Conservation (phyloP, 2,797 vertebrate species). For the Natrix natrix region DNA sequence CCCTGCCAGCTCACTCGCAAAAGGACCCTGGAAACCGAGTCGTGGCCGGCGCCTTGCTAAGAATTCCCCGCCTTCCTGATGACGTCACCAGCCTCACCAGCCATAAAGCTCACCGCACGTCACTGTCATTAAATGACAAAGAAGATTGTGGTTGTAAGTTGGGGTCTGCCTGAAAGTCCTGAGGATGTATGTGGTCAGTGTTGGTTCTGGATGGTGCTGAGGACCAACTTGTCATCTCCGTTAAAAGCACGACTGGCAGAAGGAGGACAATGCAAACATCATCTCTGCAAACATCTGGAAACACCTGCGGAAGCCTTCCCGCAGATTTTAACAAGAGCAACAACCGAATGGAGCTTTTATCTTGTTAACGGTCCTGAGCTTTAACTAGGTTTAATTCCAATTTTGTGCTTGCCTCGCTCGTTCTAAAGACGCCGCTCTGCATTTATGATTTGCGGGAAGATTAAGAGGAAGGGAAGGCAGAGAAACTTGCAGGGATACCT, state of each 20-base stretch:
- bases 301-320: background rate
- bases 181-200: no score
- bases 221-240: background rate
- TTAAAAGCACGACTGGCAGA: background rate
- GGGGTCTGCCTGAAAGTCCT: no score
- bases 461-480: background rate
- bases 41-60: no score
- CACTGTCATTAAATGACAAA: no score
- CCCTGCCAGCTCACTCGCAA: no score
- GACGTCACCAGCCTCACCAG: no score
- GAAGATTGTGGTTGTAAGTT: no score
- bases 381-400: background rate
- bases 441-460: background rate
- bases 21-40: no score
- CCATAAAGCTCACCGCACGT: no score
- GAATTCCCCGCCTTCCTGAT: no score
- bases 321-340: background rate
- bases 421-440: background rate
- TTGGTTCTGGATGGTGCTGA: background rate
- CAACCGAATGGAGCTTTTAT: background rate
- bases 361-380: background rate
- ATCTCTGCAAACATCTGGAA: background rate
- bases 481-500: background rate
- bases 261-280: no score
- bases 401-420: background rate